These are phyloP conservation scores for Formica exsecta DNA, from an alignment of 1,140 invertebrate species.

Conservation along the genomic window DNA sequence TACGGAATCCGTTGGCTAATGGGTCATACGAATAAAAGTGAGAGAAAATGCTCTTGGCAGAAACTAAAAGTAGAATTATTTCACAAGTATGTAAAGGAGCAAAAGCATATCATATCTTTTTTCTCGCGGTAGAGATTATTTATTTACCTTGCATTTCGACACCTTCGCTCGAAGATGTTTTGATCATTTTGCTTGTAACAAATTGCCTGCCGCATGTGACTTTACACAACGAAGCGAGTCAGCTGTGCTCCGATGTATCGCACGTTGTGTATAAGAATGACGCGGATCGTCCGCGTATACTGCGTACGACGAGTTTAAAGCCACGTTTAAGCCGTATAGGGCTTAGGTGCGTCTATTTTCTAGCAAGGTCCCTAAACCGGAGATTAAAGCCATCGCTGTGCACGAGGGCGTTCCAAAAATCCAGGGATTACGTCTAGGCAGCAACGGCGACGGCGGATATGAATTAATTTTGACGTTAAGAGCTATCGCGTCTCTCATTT, in stretches of 20 bases:
- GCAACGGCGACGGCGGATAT: conserved; percentile 65
- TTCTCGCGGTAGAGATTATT: not conserved
- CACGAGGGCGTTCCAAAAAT: conserved; percentile 82
- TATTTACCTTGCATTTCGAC: not conserved
- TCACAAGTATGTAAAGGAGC: not conserved
- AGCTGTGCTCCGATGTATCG: conserved; percentile 5
- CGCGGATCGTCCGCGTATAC: conserved; percentile 65
- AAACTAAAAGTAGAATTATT: not conserved
- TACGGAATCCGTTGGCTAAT: conserved; percentile 58
- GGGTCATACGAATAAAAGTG: conserved; percentile 52
- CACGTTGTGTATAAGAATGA: conserved; percentile 64
- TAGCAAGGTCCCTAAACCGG: conserved; percentile 77
- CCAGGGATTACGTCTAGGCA: conserved; percentile 80
- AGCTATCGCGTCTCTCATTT: conserved; percentile 63
- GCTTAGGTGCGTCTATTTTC: conserved; percentile 77
- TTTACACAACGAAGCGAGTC: conserved; percentile 19
- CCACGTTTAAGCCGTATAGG: conserved; percentile 79
- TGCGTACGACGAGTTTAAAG: conserved; percentile 80
- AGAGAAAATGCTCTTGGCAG: conserved; percentile 25
- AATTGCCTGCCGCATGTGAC: not conserved
- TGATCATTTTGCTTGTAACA: conserved; percentile 7
- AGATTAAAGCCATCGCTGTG: conserved; percentile 84
- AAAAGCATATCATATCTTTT: not conserved
- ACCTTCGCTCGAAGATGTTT: not conserved
- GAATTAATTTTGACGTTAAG: conserved; percentile 83